These are phyloP conservation scores for Gryllus bimaculatus DNA, from an alignment of 1,140 invertebrate genomes.

Conservation along the genomic window DNA sequence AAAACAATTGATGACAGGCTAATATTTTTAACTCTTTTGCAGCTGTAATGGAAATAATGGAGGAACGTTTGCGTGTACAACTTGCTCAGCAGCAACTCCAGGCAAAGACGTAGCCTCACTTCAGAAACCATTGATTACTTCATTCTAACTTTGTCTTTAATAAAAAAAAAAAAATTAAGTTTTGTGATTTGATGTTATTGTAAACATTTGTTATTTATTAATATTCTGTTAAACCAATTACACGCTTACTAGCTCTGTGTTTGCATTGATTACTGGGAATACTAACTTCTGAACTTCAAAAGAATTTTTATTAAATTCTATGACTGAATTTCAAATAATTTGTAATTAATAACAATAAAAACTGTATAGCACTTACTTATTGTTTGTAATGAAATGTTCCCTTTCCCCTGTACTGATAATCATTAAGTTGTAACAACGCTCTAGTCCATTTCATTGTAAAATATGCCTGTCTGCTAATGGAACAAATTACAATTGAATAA, in stretches of 20 bases:
- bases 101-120: background rate
- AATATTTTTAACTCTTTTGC: no score
- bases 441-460: no score
- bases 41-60: constrained; percentile 17
- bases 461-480: no score
- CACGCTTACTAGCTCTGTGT: background rate
- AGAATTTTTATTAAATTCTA: background rate
- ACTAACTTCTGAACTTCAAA: no score
- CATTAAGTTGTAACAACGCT: no score
- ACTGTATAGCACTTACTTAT: no score
- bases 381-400: no score
- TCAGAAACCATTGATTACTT: background rate
- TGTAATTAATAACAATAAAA: no score
- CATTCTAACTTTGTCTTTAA: background rate
- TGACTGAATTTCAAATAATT: no score
- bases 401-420: no score
- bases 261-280: background rate
- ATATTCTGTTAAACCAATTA: background rate
- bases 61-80: constrained; percentile 10
- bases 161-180: constrained; percentile 8
- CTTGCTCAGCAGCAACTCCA: constrained; percentile 7
- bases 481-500: no score
- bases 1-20: no score
- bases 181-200: background rate
- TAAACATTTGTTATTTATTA: background rate